Evolutionary conservation across 2,797 vertebrate genomes (phyloP).

Genomic region (Iguana delicatissima): DNA sequence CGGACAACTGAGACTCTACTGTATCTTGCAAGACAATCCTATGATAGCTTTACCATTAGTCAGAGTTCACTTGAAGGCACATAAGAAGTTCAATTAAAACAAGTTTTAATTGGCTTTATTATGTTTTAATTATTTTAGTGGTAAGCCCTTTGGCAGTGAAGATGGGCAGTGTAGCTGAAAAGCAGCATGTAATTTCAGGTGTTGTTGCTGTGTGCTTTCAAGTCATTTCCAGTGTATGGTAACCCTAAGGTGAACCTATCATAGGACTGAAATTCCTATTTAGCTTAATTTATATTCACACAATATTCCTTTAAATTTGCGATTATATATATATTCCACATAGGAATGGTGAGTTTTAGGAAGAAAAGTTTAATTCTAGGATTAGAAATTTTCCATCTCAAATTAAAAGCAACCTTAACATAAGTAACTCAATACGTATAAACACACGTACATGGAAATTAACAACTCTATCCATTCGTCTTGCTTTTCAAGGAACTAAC

Average conservation of each 20-base stretch:
- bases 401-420: neutral
- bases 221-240: too few species aligned
- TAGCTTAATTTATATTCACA: neutral
- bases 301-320: neutral
- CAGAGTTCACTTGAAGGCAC: too few species aligned
- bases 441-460: neutral
- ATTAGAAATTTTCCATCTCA: neutral
- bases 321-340: neutral
- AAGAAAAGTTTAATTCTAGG: neutral
- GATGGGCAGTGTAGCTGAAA: neutral
- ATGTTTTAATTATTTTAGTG: too few species aligned
- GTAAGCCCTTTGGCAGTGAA: too few species aligned
- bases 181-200: neutral
- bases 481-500: neutral
- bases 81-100: neutral
- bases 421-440: neutral
- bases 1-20: too few species aligned
- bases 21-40: too few species aligned
- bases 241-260: too few species aligned
- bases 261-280: neutral
- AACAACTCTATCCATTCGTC: neutral
- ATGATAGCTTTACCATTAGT: too few species aligned
- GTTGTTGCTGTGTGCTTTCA: too few species aligned
- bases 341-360: neutral
- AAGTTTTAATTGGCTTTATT: neutral